Conservation (phyloP, 2,797 vertebrate species). For the Oceanodroma leucorhoa region DNA sequence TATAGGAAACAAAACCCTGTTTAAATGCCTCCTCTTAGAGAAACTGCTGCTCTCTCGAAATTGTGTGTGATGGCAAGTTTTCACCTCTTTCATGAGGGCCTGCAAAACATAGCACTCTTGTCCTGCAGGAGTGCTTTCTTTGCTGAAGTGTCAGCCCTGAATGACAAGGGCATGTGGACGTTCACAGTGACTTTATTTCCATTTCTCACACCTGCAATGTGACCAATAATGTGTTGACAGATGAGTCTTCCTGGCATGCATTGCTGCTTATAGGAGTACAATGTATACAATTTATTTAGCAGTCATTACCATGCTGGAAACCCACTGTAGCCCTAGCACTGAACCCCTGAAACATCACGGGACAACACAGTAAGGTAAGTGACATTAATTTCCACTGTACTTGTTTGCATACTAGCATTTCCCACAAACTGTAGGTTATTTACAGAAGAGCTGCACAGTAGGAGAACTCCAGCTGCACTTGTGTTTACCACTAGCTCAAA, state of each 20-base stretch:
- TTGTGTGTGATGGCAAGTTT: not conserved
- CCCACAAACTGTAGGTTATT: conserved; percentile 67
- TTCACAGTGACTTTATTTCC: conserved; percentile 16
- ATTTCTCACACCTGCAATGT: not conserved
- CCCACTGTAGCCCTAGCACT: not conserved
- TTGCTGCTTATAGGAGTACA: conserved; percentile 38
- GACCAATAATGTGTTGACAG: not conserved
- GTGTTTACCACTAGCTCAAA: conserved; percentile 33
- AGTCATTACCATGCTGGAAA: not conserved
- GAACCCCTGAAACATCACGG: conserved; percentile 10
- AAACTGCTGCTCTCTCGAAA: not conserved
- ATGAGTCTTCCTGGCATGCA: conserved; percentile 2
- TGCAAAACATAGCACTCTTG: conserved; percentile 21
- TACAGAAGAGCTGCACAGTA: conserved; percentile 62
- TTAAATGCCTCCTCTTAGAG: not conserved
- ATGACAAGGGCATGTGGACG: not conserved
- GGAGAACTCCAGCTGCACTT: conserved; percentile 39
- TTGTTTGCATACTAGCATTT: conserved; percentile 50
- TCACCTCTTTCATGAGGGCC: not conserved
- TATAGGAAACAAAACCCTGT: not conserved
- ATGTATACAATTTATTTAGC: conserved; percentile 20
- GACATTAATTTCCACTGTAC: conserved; percentile 42
- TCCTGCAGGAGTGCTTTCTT: conserved; percentile 42
- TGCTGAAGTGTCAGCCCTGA: conserved; percentile 5
- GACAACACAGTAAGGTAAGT: conserved; percentile 10